phyloP scores from a whole-genome alignment of 2,797 vertebrate species.

The Eutrigla gurnardus region DNA sequence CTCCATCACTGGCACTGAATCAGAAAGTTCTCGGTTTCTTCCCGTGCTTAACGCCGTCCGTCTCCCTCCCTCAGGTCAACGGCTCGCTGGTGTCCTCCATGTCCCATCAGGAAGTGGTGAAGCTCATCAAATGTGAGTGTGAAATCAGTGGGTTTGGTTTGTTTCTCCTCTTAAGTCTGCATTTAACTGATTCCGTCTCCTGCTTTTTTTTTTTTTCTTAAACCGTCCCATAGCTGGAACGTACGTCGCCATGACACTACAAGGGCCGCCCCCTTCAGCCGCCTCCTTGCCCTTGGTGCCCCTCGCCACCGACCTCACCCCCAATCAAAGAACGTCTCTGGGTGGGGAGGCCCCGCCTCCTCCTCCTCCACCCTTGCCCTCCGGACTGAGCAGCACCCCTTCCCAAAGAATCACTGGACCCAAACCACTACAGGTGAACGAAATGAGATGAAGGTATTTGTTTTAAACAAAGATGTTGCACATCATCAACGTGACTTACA shows the following conservation, averaged over 20 bases:
- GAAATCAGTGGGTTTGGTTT: not conserved
- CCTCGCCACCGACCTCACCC: conserved; percentile 71
- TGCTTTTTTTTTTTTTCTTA: not conserved
- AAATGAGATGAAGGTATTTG: not conserved
- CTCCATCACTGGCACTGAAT: not conserved
- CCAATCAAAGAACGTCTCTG: conserved; percentile 74
- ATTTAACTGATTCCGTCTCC: not conserved
- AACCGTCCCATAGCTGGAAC: conserved; percentile 84
- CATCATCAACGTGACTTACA: too few relatives aligned
- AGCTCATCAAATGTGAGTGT: conserved; percentile 96
- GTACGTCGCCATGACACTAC: conserved; percentile 92
- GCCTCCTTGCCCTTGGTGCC: conserved; percentile 79
- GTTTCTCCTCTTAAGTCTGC: not conserved
- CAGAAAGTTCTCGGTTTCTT: fast-evolving
- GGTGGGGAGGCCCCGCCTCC: conserved; percentile 81
- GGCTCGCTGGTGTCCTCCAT: conserved; percentile 93
- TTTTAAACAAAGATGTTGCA: not conserved
- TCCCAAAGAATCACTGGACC: conserved; percentile 90
- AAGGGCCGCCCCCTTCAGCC: conserved; percentile 89
- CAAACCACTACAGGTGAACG: conserved; percentile 88
- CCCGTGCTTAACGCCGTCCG: fast-evolving
- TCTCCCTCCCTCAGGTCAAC: conserved; percentile 86
- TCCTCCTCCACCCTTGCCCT: conserved; percentile 85
- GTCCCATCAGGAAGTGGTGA: conserved; percentile 96
- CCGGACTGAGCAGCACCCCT: conserved; percentile 77